Conservation (phyloP, 2,888 invertebrate species). For the Tipula vernalis region DNA sequence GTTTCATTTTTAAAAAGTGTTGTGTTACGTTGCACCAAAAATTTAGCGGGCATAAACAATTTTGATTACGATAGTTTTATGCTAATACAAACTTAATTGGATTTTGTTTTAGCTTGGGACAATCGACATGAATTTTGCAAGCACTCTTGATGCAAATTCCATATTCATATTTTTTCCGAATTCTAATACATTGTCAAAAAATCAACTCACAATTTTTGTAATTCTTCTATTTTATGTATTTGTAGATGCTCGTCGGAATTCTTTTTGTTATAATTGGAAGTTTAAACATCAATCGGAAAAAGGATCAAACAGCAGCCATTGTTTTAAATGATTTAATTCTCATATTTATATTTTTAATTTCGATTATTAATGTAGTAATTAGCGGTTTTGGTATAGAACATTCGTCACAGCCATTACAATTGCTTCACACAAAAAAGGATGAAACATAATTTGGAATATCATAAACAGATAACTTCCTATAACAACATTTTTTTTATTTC, state of each 20-base stretch:
- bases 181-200: not conserved
- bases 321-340: slow-evolving; percentile 70
- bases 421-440: slow-evolving; percentile 24
- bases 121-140: too few relatives aligned
- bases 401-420: slow-evolving; percentile 49
- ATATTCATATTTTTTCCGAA: too few relatives aligned
- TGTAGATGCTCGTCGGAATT: slow-evolving; percentile 64
- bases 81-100: too few relatives aligned
- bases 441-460: slow-evolving; percentile 8
- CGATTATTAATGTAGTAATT: slow-evolving; percentile 66
- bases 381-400: slow-evolving; percentile 77
- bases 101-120: too few relatives aligned
- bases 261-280: slow-evolving; percentile 73
- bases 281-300: slow-evolving; percentile 62
- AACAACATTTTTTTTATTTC: not conserved
- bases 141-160: too few relatives aligned
- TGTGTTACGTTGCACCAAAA: too few relatives aligned
- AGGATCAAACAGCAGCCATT: slow-evolving; percentile 62
- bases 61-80: too few relatives aligned
- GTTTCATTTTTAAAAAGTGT: too few relatives aligned
- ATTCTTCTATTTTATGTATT: not conserved
- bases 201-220: not conserved
- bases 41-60: too few relatives aligned
- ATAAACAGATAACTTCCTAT: not conserved
- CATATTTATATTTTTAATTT: slow-evolving; percentile 68